These are phyloP conservation scores for Mythimna lalbum DNA, from an alignment of 2,888 invertebrate species.

Conservation along the genomic window DNA sequence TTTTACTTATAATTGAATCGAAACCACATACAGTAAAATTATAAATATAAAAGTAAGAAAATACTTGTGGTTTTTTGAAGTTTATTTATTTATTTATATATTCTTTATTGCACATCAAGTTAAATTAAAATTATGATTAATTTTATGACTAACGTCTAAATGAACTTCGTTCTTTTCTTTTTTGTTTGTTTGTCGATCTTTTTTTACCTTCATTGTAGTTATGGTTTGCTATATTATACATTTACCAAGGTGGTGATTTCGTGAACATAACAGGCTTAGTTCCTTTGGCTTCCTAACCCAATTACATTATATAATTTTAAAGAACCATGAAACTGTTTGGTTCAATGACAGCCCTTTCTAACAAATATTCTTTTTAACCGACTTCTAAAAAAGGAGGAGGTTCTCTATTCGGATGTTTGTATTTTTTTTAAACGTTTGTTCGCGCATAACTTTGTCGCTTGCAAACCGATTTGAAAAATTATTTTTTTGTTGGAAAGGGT, in stretches of 20 bases:
- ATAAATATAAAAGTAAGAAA: background rate
- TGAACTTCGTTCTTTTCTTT: background rate
- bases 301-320: background rate
- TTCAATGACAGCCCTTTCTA: background rate
- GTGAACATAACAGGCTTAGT: constrained; percentile 9
- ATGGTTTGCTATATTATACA: background rate
- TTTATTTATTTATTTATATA: too few species aligned
- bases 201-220: background rate
- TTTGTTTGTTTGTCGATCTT: background rate
- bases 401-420: too few species aligned
- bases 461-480: too few species aligned
- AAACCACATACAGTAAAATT: constrained; percentile 26
- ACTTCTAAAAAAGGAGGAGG: too few species aligned
- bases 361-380: too few species aligned
- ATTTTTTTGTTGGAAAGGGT: too few species aligned
- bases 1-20: constrained; percentile 1
- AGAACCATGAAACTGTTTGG: background rate
- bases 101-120: too few species aligned
- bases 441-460: too few species aligned
- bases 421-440: too few species aligned
- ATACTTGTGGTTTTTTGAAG: constrained; percentile 16
- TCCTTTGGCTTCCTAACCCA: constrained; percentile 26
- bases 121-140: background rate
- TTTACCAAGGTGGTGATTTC: background rate
- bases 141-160: background rate